Evolutionary conservation across 2,888 invertebrate species (phyloP).

Genomic region (Hofmannophila pseudospretella): DNA sequence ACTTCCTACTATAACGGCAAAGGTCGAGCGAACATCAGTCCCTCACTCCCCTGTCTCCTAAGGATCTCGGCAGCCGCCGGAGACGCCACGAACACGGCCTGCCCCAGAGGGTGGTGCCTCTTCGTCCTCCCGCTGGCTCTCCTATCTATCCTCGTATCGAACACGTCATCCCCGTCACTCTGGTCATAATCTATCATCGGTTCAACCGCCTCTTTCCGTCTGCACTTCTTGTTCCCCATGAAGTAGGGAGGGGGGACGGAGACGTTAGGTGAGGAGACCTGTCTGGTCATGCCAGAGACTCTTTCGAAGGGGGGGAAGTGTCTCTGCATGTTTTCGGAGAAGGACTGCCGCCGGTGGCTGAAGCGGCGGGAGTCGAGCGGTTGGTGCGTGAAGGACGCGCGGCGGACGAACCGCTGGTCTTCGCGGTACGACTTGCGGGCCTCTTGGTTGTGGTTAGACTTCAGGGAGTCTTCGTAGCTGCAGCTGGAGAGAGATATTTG

Average conservation of each 20-base stretch:
- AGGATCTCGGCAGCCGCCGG: slow-evolving; percentile 67
- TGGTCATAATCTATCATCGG: slow-evolving; percentile 71
- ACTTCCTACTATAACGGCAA: slow-evolving; percentile 51
- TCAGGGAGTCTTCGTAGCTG: slow-evolving; percentile 89
- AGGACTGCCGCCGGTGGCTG: slow-evolving; percentile 56
- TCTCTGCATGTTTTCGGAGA: slow-evolving; percentile 63
- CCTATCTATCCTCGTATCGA: slow-evolving; percentile 57
- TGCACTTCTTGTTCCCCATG: slow-evolving; percentile 46
- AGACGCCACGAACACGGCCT: slow-evolving; percentile 60
- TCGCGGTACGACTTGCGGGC: slow-evolving; percentile 36
- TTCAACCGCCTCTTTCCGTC: slow-evolving; percentile 58
- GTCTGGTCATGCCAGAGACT: slow-evolving; percentile 39
- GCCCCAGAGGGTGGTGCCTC: slow-evolving; percentile 58
- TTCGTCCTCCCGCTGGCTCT: slow-evolving; percentile 48
- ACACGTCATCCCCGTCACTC: slow-evolving; percentile 67
- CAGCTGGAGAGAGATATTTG: slow-evolving; percentile 65
- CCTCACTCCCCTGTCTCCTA: slow-evolving; percentile 64
- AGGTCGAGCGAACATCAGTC: slow-evolving; percentile 63
- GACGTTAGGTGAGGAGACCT: slow-evolving; percentile 61
- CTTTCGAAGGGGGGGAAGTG: slow-evolving; percentile 58
- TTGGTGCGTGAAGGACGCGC: slow-evolving; percentile 55
- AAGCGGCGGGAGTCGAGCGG: slow-evolving; percentile 48
- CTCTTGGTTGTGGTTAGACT: slow-evolving; percentile 78
- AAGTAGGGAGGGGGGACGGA: slow-evolving; percentile 53
- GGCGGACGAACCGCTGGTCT: slow-evolving; percentile 47